Percentiles rank a stretch among this genome's conserved stretches.
Evolutionary conservation across 2,888 invertebrate species (phyloP).

Genomic region (Pristionchus mayeri): DNA sequence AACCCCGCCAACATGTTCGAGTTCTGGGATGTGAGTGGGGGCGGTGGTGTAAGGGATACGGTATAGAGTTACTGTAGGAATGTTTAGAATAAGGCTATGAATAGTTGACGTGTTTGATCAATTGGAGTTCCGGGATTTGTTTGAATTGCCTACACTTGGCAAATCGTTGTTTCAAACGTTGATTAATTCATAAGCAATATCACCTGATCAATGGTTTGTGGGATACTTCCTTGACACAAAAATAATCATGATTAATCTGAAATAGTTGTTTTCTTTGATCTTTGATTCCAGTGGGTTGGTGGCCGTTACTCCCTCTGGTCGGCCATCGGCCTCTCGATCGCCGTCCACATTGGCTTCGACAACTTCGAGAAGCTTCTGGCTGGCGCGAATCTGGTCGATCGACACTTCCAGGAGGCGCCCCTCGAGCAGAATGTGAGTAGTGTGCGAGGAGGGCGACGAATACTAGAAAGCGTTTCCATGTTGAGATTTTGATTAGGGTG

Average conservation of each 20-base stretch:
- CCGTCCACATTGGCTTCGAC: slow-evolving; percentile 88
- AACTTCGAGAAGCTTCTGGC: slow-evolving; percentile 92
- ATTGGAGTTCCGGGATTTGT: no score
- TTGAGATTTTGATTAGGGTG: slow-evolving; percentile 4
- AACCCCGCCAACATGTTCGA: slow-evolving; percentile 98
- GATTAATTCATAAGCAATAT: no score
- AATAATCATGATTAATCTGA: no score
- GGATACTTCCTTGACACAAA: no score
- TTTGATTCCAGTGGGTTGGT: slow-evolving; percentile 90
- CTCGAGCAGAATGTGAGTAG: slow-evolving; percentile 90
- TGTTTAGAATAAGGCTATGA: no score
- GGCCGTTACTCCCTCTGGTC: slow-evolving; percentile 98
- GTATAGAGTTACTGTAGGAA: background rate
- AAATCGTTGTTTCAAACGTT: no score
- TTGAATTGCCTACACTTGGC: no score
- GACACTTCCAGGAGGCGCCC: slow-evolving; percentile 90
- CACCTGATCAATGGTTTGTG: no score
- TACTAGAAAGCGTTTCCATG: background rate
- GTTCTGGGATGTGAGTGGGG: slow-evolving; percentile 89
- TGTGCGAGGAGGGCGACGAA: slow-evolving; percentile 23
- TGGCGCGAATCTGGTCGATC: slow-evolving; percentile 94
- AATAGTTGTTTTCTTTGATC: no score
- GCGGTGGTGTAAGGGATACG: background rate
- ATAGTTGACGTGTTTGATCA: no score
- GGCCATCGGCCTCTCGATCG: slow-evolving; percentile 97